Conservation (phyloP, 2,888 invertebrate species). For the Geophilus truncorum region DNA sequence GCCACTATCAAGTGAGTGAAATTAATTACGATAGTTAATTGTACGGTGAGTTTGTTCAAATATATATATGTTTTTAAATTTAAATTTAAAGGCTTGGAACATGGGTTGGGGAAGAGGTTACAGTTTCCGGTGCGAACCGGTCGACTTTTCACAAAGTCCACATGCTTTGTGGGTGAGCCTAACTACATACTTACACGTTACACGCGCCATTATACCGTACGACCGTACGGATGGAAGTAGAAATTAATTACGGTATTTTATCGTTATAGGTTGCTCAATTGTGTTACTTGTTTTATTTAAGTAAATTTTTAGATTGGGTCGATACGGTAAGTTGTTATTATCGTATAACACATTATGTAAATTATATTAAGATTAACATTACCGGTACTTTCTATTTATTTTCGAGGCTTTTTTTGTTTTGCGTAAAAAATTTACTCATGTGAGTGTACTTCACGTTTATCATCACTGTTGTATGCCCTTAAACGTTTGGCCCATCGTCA, state of each 20-base stretch:
- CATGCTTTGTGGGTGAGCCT: slow-evolving; percentile 66
- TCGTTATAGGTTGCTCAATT: slow-evolving; percentile 69
- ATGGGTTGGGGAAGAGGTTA: slow-evolving; percentile 55
- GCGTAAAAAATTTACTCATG: background rate
- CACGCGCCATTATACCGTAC: too few relatives aligned
- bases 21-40: too few relatives aligned
- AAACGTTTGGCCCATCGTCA: background rate
- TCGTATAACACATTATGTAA: too few relatives aligned
- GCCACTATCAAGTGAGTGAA: slow-evolving; percentile 80
- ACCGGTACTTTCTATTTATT: too few relatives aligned
- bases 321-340: slow-evolving; percentile 61
- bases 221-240: too few relatives aligned
- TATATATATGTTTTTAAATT: too few relatives aligned
- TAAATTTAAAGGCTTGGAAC: background rate
- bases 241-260: background rate
- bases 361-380: too few relatives aligned
- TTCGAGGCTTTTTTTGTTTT: background rate
- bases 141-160: slow-evolving; percentile 64
- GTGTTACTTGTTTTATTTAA: slow-evolving; percentile 85
- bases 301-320: slow-evolving; percentile 79
- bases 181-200: too few relatives aligned
- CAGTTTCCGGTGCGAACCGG: slow-evolving; percentile 77
- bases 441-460: background rate
- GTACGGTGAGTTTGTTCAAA: too few relatives aligned
- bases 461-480: background rate